A percentile compares a stretch with the other conserved stretches of the same genome.
Evolutionary conservation across 2,797 vertebrate genomes (phyloP).

Genomic region (Buceros bicornis): DNA sequence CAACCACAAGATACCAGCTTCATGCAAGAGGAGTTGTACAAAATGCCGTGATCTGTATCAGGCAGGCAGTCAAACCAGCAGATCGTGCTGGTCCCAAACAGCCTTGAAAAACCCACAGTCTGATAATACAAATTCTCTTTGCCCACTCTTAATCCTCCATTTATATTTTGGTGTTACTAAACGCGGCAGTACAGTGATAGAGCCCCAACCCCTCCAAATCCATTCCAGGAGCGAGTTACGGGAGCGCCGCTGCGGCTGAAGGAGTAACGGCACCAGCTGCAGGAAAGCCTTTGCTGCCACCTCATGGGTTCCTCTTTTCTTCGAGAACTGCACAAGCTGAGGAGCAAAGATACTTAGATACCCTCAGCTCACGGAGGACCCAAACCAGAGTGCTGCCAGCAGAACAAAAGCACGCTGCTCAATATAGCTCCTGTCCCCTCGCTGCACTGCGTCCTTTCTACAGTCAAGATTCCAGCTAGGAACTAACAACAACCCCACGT

Average conservation of each 20-base stretch:
- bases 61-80: background rate
- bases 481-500: background rate
- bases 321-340: background rate
- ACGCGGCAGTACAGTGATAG: background rate
- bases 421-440: background rate
- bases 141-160: background rate
- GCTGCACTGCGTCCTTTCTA: background rate
- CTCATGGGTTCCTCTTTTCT: constrained; percentile 32
- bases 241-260: background rate
- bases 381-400: background rate
- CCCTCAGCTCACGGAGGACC: background rate
- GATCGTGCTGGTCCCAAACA: background rate
- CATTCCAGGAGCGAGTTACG: background rate
- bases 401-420: background rate
- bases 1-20: background rate
- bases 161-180: background rate
- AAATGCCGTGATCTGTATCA: background rate
- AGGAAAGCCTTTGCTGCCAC: constrained; percentile 64
- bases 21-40: background rate
- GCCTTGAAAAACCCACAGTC: background rate
- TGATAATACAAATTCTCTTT: background rate
- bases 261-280: background rate
- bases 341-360: background rate
- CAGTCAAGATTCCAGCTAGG: background rate
- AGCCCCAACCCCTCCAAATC: background rate